These are phyloP conservation scores for Mastomys natalensis DNA, from an alignment of 2,113 vertebrate species.

Conservation along the genomic window DNA sequence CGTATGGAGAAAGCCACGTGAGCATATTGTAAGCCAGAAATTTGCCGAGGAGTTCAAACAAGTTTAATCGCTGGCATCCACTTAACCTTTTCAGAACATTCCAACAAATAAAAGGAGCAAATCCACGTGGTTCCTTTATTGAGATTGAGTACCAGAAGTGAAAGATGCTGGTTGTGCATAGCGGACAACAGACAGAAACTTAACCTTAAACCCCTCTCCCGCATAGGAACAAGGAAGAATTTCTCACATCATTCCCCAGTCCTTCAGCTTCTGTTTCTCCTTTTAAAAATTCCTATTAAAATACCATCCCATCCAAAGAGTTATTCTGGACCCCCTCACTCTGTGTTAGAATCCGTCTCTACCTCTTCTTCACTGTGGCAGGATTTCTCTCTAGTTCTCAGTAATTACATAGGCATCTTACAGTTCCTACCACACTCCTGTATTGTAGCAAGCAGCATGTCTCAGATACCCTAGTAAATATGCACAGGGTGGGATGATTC, in stretches of 20 bases:
- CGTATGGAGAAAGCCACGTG: not conserved
- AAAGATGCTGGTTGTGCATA: not conserved
- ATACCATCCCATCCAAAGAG: not conserved
- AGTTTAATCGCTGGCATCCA: not conserved
- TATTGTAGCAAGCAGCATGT: not conserved
- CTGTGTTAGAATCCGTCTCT: not conserved
- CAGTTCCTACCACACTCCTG: not conserved
- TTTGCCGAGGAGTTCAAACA: not conserved
- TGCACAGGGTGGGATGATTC: not conserved
- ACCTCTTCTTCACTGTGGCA: not conserved
- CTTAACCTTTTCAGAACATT: slow-evolving; percentile 41
- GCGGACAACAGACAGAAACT: not conserved
- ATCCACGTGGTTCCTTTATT: not conserved
- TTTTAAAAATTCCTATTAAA: not conserved
- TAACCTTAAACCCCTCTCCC: not conserved
- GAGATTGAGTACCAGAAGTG: not conserved
- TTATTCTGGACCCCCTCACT: not conserved
- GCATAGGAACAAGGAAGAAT: not conserved
- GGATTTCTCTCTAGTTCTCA: slow-evolving; percentile 22
- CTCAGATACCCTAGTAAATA: not conserved
- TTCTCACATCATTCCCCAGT: not conserved
- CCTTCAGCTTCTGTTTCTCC: not conserved
- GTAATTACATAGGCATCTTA: not conserved
- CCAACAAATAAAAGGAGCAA: slow-evolving; percentile 4
- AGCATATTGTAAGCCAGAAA: not conserved